Evolutionary conservation across 2,113 vertebrate genomes (phyloP), one percentile per base, ranked within the genome.

Genomic region (Paedocypris sp.): DNA sequence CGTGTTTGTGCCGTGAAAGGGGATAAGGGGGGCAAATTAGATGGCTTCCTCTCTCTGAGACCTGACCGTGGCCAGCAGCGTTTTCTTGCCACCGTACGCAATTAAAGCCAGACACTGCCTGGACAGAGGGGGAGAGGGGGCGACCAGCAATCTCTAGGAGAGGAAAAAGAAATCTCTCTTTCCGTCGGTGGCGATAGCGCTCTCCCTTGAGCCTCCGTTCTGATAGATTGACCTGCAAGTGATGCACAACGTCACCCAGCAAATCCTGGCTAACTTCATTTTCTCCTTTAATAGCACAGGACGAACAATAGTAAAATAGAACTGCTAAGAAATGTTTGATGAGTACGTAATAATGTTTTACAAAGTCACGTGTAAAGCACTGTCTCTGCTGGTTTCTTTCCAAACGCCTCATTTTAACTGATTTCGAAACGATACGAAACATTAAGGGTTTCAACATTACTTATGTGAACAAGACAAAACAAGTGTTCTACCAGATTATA

Each of bases 51-150:
- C 48, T 51, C 61, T 22, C 43, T 51, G 48, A 70, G 68, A 70
- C 68, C 68, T 70, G 68, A 68, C 54, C 58, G 65, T 68, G 70
- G 66, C 66, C 65, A 68, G 65, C 57, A 61, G 62, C 57, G 60
- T 59, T 64, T 64, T 65, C 58, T 63, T 35, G 62, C 58, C 68
- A 70, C 58, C 62, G 35, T 42, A 66, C 39, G 63, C 62, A 70
- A 70, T 70, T 70, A 70, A 70, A 70, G 57, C 62, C 68, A 70
- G 68, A 70, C 57, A 66, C 64, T 50, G 68, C 68, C 68, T 57
- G 64, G 62, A 70, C 56, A 69, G 36, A 12, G 36, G 59, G 59
- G 46, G 59, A 16, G 47, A 48, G 32, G 36, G 26, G 46, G 41
- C 36, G 31, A 36, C 52, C 16, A 49, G 62, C 57, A 70, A 70